Base-by-base conservation (phyloP, 2,797 vertebrate species). In the Emys orbicularis region DNA sequence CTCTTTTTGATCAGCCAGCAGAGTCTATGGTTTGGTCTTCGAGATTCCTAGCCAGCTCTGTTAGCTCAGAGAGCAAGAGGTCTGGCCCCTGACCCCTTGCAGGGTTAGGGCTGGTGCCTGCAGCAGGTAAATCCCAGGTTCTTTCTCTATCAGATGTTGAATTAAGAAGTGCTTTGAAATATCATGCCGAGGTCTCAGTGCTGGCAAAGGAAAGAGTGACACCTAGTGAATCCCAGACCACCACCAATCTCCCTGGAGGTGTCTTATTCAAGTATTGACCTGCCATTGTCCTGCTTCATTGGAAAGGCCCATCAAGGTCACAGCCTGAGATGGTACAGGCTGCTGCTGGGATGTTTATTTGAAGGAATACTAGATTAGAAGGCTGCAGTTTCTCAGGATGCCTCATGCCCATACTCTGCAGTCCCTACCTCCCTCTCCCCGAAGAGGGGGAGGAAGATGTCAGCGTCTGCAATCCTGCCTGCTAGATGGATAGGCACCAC, bases 271-370 rank as follows among this genome's bases (percentile, higher is more conserved):
- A 19, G 11, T 0, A 16, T 11, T 37, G 53, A 50, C 50, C 59
- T 21, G 79, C 34, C 8, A 44, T 37, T n/a, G 31, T 6, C 61
- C 12, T 68, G 83, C 74, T 27, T 19, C 47, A 81, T 19, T 68
- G 34, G 44, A 41, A 12, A 79, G 53, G n/a, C 12, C 47, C 27
- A 49, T 44, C 0, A 0, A 83, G 90, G 15, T 10, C 1, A 0
- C 0, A 25, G 1, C 59, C 59, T 86, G 19, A 0, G 12, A 72
- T 76, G 72, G 77, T 0, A 74, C 56, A 34, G 10, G 72, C 59
- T 91, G 91, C 83, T 53, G 54, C 74, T 23, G 49, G n/a, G 29
- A 72, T 11, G 81, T 47, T 41, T 18, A 2, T 1, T 37, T 68
- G n/a, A 68, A n/a, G 18, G 34, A 68, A 68, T n/a, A 68, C n/a